These are phyloP conservation scores for Chrysochloris asiatica DNA, from an alignment of 2,113 vertebrate genomes.

Conservation along the genomic window DNA sequence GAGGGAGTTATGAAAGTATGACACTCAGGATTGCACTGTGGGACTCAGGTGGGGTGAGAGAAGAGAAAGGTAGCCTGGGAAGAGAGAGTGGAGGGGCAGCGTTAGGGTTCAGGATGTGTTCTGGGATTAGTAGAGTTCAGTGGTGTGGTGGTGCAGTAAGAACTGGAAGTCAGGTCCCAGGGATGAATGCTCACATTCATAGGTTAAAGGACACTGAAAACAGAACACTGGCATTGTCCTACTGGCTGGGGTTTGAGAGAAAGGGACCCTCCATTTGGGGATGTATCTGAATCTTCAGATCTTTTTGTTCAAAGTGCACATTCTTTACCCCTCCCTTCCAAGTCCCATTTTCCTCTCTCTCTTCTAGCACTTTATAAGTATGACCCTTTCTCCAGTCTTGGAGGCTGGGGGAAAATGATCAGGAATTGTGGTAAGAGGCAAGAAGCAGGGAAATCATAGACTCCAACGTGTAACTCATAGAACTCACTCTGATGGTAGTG, in stretches of 20 bases:
- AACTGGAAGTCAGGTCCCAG: neutral
- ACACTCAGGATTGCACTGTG: neutral
- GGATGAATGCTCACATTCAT: neutral
- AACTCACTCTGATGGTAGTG: neutral
- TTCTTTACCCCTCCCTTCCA: neutral
- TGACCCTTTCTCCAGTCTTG: neutral
- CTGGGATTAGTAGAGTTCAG: neutral
- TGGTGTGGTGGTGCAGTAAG: neutral
- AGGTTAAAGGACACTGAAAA: neutral
- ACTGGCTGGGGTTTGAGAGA: neutral
- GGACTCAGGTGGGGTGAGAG: neutral
- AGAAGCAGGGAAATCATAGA: neutral
- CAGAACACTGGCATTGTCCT: neutral
- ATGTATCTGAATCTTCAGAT: neutral
- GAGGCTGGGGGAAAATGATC: neutral
- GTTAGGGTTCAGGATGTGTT: rapidly evolving
- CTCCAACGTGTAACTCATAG: too few relatives aligned
- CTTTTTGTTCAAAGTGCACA: neutral
- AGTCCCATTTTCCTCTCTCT: neutral
- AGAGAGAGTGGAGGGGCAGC: neutral
- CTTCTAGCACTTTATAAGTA: neutral
- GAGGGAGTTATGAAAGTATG: neutral
- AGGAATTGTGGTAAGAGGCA: neutral
- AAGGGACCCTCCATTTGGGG: neutral
- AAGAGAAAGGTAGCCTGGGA: neutral